These are phyloP conservation scores for Tetramorium alpestre DNA, from an alignment of 1,140 invertebrate genomes.

Conservation along the genomic window DNA sequence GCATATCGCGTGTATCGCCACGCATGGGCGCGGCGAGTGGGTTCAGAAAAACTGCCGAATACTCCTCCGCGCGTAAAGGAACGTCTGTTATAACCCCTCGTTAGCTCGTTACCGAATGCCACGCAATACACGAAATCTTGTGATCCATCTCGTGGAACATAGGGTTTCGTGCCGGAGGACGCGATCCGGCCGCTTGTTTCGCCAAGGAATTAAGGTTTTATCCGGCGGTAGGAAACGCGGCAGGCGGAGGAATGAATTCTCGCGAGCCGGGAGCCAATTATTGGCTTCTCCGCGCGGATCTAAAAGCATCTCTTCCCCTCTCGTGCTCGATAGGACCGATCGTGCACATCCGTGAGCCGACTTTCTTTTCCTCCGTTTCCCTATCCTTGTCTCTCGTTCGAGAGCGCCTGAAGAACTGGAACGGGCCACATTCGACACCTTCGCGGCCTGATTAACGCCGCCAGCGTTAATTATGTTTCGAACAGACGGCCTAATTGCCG, in stretches of 20 bases:
- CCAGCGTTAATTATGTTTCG: constrained; percentile 83
- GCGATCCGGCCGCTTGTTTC: constrained; percentile 57
- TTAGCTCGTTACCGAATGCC: constrained; percentile 54
- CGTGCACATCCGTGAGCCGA: neutral
- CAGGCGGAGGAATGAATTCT: constrained; percentile 63
- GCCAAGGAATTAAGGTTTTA: constrained; percentile 71
- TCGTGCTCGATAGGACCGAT: constrained; percentile 7
- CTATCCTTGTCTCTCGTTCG: constrained; percentile 32
- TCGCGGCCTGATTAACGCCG: constrained; percentile 82
- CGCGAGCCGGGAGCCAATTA: constrained; percentile 68
- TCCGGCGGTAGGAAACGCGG: constrained; percentile 16
- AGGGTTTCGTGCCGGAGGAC: constrained; percentile 28
- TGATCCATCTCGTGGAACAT: constrained; percentile 47
- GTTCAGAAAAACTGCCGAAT: constrained; percentile 29
- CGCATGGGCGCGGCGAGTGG: constrained; percentile 4
- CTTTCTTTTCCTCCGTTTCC: neutral
- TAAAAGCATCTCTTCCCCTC: constrained; percentile 8
- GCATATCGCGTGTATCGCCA: constrained; percentile 41
- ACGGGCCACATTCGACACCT: constrained; percentile 79
- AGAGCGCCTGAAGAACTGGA: constrained; percentile 68
- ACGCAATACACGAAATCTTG: constrained; percentile 55
- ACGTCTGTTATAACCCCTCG: constrained; percentile 49
- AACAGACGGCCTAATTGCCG: constrained; percentile 81
- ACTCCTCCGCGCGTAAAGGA: constrained; percentile 41
- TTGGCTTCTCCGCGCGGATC: constrained; percentile 56